phyloP scores from a whole-genome alignment of 30 jellyfish, hydroid and myxozoan species.

The Haliclystus octoradiatus region DNA sequence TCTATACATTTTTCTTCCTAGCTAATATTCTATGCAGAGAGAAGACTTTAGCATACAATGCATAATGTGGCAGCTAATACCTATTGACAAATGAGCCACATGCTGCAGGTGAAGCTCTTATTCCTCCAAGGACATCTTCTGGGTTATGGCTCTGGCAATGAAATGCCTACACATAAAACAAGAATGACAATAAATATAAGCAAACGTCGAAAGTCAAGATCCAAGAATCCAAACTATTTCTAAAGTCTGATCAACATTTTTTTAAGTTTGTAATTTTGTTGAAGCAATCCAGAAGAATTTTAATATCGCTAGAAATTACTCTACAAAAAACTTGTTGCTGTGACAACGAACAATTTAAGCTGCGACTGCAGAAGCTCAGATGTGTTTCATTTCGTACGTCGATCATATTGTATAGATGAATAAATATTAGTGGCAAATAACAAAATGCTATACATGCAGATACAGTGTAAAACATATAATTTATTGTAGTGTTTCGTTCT shows the following conservation, averaged over 20 bases:
- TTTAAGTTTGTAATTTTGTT: not conserved
- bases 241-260: not conserved
- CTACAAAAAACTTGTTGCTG: no score
- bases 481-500: no score
- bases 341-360: no score
- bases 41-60: not conserved
- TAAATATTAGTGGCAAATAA: no score
- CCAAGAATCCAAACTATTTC: conserved; percentile 1
- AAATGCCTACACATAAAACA: conserved; percentile 24
- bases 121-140: conserved; percentile 68
- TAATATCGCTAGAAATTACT: not conserved
- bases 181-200: not conserved
- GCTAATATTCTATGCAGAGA: not conserved
- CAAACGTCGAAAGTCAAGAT: not conserved
- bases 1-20: no score
- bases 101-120: conserved; percentile 65
- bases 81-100: conserved; percentile 77
- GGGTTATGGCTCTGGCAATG: conserved; percentile 81
- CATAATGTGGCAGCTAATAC: conserved; percentile 13
- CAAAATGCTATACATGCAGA: no score
- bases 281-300: not conserved
- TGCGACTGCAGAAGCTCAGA: no score
- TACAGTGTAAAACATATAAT: no score
- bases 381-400: no score
- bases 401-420: no score